Conservation (phyloP, 2,888 invertebrate species). For the Morinoia aosen region DNA sequence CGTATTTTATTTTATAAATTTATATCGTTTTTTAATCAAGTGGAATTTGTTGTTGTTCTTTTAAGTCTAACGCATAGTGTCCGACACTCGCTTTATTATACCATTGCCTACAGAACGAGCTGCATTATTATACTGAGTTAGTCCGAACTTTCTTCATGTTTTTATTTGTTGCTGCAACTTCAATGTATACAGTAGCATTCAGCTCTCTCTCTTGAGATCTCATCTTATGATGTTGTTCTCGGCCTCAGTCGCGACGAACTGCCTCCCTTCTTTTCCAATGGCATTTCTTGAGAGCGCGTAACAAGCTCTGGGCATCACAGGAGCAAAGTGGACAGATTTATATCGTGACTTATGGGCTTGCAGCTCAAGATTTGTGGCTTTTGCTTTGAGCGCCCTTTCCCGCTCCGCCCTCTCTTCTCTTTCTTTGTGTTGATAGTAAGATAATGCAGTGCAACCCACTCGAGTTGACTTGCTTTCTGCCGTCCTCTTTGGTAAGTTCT, state of each 20-base stretch:
- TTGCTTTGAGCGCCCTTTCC: slow-evolving; percentile 25
- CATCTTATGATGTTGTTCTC: slow-evolving; percentile 14
- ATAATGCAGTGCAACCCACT: slow-evolving; percentile 3
- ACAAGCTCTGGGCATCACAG: slow-evolving; percentile 45
- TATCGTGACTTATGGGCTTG: slow-evolving; percentile 50
- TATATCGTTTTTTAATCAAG: neutral
- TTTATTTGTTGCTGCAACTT: neutral
- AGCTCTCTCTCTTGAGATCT: slow-evolving; percentile 14
- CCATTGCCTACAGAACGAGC: neutral
- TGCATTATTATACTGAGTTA: neutral
- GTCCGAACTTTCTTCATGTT: neutral
- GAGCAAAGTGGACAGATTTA: slow-evolving; percentile 52
- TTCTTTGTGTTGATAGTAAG: slow-evolving; percentile 9
- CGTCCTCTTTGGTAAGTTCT: neutral
- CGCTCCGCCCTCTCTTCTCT: neutral
- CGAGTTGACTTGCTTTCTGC: neutral
- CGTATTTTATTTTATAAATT: neutral
- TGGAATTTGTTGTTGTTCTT: neutral
- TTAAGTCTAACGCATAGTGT: neutral
- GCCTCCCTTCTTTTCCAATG: slow-evolving; percentile 47
- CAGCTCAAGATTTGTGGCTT: slow-evolving; percentile 48
- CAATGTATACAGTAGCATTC: slow-evolving; percentile 7
- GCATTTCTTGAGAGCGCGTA: slow-evolving; percentile 43
- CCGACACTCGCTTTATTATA: neutral
- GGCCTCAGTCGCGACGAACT: neutral